Evolutionary conservation across 2,888 invertebrate genomes (phyloP).

Genomic region (Epiblema foenella): DNA sequence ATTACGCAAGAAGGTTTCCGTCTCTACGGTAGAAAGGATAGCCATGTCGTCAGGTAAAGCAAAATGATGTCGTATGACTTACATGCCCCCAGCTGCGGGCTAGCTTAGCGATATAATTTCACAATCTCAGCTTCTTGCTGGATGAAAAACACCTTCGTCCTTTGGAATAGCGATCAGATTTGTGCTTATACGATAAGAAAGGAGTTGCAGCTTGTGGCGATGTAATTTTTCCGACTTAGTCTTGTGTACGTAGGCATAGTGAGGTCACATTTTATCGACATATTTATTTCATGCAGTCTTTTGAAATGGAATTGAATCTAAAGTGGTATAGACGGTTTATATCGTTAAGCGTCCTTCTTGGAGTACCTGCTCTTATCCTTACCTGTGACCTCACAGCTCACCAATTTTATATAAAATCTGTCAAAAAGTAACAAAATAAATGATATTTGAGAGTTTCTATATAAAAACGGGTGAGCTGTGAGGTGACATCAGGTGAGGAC

Average conservation of each 20-base stretch:
- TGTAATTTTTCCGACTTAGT: neutral
- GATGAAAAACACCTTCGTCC: neutral
- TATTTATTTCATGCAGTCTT: too few relatives aligned
- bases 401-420: too few relatives aligned
- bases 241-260: neutral
- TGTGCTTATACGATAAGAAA: neutral
- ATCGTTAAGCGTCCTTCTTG: too few relatives aligned
- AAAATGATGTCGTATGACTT: constrained; percentile 3
- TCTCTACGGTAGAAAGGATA: neutral
- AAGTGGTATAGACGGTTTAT: too few relatives aligned
- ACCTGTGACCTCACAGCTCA: too few relatives aligned
- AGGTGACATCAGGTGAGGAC: too few relatives aligned
- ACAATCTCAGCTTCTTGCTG: neutral
- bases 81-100: neutral
- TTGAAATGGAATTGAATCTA: too few relatives aligned
- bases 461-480: too few relatives aligned
- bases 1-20: too few relatives aligned
- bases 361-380: too few relatives aligned
- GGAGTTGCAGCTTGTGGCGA: neutral
- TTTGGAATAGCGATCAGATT: neutral
- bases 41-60: neutral
- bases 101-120: neutral
- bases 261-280: neutral
- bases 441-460: too few relatives aligned
- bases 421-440: too few relatives aligned